Percentiles rank a stretch among this genome's conserved stretches.
Conservation (phyloP, 2,797 vertebrate species). For the Sebastes dallii region DNA sequence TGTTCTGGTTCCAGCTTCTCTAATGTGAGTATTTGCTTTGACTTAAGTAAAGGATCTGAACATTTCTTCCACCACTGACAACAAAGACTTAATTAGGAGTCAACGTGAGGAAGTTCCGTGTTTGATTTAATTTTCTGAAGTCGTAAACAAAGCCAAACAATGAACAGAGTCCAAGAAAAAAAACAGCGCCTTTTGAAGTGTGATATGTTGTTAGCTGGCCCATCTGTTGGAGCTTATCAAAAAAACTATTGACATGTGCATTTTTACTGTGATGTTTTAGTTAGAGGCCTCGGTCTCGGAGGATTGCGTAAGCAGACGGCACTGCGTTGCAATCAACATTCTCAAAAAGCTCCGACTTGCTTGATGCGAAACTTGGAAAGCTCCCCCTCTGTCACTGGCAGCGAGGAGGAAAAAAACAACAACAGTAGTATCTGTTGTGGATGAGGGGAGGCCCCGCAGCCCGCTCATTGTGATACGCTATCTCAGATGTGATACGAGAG, state of each 20-base stretch:
- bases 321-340: slow-evolving; percentile 44
- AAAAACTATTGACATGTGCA: slow-evolving; percentile 48
- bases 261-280: slow-evolving; percentile 61
- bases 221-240: slow-evolving; percentile 61
- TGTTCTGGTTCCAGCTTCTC: too few species aligned
- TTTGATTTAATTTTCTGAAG: slow-evolving; percentile 36
- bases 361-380: slow-evolving; percentile 62
- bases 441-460: slow-evolving; percentile 59
- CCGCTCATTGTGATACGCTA: slow-evolving; percentile 60
- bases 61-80: neutral
- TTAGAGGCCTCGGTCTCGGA: slow-evolving; percentile 31
- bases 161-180: slow-evolving; percentile 23
- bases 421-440: slow-evolving; percentile 58
- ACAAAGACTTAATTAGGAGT: slow-evolving; percentile 25
- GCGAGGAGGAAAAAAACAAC: slow-evolving; percentile 46
- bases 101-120: neutral
- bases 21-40: neutral
- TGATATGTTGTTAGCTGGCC: slow-evolving; percentile 29
- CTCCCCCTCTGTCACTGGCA: slow-evolving; percentile 48
- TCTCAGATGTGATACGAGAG: slow-evolving; percentile 69
- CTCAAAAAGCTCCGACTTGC: slow-evolving; percentile 56
- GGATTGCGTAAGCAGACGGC: slow-evolving; percentile 38
- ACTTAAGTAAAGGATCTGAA: neutral
- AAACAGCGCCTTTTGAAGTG: slow-evolving; percentile 26
- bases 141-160: slow-evolving; percentile 27